Conservation (phyloP, 2,113 vertebrate species). For the Phrynosoma blainvillii region DNA sequence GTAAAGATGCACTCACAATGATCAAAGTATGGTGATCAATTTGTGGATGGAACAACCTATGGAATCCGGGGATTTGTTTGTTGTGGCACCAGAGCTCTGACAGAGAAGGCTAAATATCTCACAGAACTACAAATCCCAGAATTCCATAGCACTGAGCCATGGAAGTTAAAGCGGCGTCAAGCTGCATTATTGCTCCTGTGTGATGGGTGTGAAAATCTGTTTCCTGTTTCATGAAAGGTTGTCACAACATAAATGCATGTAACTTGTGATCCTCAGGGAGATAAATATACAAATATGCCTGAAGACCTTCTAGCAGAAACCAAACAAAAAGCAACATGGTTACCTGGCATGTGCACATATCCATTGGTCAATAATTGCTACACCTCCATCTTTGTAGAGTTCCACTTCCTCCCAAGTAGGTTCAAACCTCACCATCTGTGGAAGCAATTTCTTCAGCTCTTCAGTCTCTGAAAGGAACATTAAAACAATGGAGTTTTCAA, state of each 20-base stretch:
- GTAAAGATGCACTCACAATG: too few species aligned
- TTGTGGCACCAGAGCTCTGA: too few species aligned
- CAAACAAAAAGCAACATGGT: not conserved
- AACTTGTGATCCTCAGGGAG: not conserved
- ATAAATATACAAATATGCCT: not conserved
- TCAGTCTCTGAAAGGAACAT: constrained; percentile 78
- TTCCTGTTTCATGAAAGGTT: not conserved
- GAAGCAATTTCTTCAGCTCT: constrained; percentile 83
- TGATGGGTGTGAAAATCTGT: not conserved
- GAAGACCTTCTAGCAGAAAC: not conserved
- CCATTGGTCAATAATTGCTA: constrained; percentile 98
- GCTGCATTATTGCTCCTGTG: not conserved
- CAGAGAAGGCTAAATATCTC: too few species aligned
- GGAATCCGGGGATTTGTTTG: too few species aligned
- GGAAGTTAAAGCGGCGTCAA: too few species aligned
- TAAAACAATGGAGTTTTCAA: not conserved
- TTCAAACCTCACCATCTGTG: constrained; percentile 90
- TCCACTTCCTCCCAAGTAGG: constrained; percentile 86
- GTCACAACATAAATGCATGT: not conserved
- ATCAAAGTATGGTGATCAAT: too few species aligned
- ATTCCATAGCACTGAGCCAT: too few species aligned
- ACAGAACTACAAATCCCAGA: too few species aligned
- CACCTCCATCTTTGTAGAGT: constrained; percentile 90
- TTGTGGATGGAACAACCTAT: too few species aligned
- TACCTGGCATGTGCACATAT: constrained; percentile 95